Base-by-base conservation (phyloP, 2,113 vertebrate species). In the Pterocles burchelli region DNA sequence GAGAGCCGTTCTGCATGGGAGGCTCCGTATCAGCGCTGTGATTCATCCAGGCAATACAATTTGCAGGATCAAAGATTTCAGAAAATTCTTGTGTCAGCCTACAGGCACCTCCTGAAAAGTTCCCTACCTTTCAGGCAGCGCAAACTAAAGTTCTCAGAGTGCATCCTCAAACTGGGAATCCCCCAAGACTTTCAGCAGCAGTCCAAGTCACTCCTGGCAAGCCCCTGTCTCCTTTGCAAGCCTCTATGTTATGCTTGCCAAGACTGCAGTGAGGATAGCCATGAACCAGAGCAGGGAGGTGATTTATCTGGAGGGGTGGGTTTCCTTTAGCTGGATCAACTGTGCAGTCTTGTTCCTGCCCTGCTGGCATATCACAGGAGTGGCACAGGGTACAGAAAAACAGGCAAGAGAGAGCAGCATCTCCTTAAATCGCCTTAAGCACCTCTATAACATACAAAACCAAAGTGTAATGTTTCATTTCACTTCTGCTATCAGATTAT, bases 11-110 rank as follows among this genome's bases (percentile, higher is more conserved):
- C 82, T 67, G 59, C 41, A 86, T 31, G 72, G 59, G 51, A 91
- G 26, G 48, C 57, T 92, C 57, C 12, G 0, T 13, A 78, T 34
- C 73, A 73, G 43, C 68, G 57, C 38, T 65, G 51, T 34, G 75
- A 77, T 77, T 90, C 48, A 86, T 28, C 59, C 33, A 72, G 7
- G 17, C 51, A 71, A 70, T n/a, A 63, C 26, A 48, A 65, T 71
- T 90, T 16, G 2, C 17, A 88, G 67, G 57, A 86, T 81, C 38
- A 58, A 86, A 88, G 75, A 75, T 49, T 90, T 93, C 76, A 86
- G 41, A 93, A 93, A 91, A 84, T 90, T 71, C 68, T 67, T 2
- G 0, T 20, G 28, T 43, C 63, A 57, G 38, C 28, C 51, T 74
- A 41, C 4, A 43, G 48, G 15, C 52, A 81, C 49, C 45, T 49